Conservation (phyloP, 2,888 invertebrate genomes). For the Lasioglossum pauxillum region DNA sequence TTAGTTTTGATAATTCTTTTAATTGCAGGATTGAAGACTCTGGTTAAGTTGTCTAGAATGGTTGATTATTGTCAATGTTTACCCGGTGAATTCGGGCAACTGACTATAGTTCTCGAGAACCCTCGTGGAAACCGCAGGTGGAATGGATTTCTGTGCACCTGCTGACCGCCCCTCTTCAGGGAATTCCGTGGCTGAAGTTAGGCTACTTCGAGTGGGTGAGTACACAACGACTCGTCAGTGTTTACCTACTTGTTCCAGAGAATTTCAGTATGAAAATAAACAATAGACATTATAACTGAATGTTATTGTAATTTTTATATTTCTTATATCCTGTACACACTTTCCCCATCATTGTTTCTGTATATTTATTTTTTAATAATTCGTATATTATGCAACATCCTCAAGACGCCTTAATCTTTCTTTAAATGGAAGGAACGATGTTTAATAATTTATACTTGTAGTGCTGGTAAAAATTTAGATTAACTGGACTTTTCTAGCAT, state of each 20-base stretch:
- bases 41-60: background rate
- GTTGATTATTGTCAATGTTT: constrained; percentile 48
- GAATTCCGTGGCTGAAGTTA: constrained; percentile 34
- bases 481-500: background rate
- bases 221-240: background rate
- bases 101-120: constrained; percentile 32
- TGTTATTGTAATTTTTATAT: background rate
- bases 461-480: background rate
- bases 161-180: constrained; percentile 47
- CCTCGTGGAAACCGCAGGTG: constrained; percentile 62
- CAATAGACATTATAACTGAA: background rate
- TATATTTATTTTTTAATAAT: background rate
- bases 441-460: background rate
- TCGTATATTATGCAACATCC: background rate
- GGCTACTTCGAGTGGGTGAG: background rate
- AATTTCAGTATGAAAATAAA: background rate
- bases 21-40: too few relatives aligned
- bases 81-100: constrained; percentile 39
- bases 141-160: constrained; percentile 61
- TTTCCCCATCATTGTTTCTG: background rate
- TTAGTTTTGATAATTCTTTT: constrained; percentile 12
- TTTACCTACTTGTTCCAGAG: background rate
- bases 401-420: background rate
- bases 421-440: background rate
- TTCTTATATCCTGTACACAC: background rate